Base-by-base conservation (phyloP, 2,113 vertebrate genomes). In the Alethe castanea region DNA sequence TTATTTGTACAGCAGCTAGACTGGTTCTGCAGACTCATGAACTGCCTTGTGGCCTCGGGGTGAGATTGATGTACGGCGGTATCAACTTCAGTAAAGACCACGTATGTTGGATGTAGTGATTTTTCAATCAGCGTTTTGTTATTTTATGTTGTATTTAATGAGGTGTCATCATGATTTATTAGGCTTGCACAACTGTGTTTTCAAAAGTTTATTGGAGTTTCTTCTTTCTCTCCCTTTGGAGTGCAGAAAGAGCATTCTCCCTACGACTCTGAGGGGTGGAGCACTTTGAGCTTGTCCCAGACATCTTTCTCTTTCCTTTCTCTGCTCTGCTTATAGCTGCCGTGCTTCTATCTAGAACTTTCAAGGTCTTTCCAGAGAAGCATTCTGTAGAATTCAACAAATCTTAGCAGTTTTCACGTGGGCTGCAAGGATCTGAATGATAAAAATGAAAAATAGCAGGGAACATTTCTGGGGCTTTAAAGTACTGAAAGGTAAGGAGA, bases 141-240 rank as follows among this genome's bases (percentile, higher is more conserved):
- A 57, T 65, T 93, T 88, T 85, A 54, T 79, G 35, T 86, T 26
- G 9, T 94, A 81, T 87, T 93, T 96, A 94, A 96, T 97, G 82
- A 96, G 22, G 35, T 96, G 85, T 86, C 94, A 86, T 50, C 5
- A 7, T 94, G 88, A 94, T 93, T 96, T 95, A 83, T 93, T 92
- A 70, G 85, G 84, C 92, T 97, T 96, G 56, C 86, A 64, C 92
- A 95, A 90, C 87, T 92, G 85, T 70, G 74, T 88, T 94, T 92
- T 91, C 54, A 85, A 45, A 89, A 85, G 50, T 79, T 79, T 94
- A 50, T 44, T 67, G 26, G 35, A 81, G 38, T 90, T 93, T 77
- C 71, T 82, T 88, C 74, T 79, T 89, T 87, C 22, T 28, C 24
- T 77, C 12, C 14, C 7, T 48, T 82, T 86, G 45, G 40, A 86